Evolutionary conservation across 2,888 invertebrate genomes (phyloP).

Genomic region (Watsonalla cultraria): DNA sequence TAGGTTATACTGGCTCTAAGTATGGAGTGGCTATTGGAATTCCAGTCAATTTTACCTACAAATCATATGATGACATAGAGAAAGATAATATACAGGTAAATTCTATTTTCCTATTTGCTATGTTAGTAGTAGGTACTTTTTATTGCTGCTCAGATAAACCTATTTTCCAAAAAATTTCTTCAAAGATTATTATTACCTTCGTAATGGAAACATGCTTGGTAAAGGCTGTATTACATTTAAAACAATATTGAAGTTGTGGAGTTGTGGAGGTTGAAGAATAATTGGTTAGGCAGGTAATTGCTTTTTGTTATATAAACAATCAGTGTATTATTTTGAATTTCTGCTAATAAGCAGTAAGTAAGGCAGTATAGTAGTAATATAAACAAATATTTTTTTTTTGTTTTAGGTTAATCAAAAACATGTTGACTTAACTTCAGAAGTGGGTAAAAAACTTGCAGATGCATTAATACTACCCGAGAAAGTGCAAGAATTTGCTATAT

Average conservation of each 20-base stretch:
- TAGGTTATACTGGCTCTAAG: conserved; percentile 71
- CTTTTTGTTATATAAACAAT: too few species aligned
- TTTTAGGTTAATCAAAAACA: conserved; percentile 79
- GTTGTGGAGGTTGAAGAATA: too few species aligned
- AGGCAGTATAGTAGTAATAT: neutral
- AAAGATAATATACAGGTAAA: conserved; percentile 76
- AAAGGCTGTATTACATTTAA: neutral
- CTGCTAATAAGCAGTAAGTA: too few species aligned
- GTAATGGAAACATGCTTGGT: neutral
- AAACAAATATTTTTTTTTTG: conserved; percentile 2
- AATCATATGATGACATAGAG: conserved; percentile 74
- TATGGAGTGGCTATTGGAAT: conserved; percentile 85
- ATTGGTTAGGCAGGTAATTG: too few species aligned
- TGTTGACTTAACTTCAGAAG: conserved; percentile 82
- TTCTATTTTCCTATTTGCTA: neutral
- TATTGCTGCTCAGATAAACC: too few species aligned
- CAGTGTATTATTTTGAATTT: too few species aligned
- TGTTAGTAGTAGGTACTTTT: neutral
- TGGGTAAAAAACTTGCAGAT: conserved; percentile 80
- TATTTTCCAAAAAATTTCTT: too few species aligned
- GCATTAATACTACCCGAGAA: conserved; percentile 86
- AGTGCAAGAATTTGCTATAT: conserved; percentile 89
- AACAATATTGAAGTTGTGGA: neutral
- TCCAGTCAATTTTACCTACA: conserved; percentile 84
- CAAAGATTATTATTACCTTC: too few species aligned